These are phyloP conservation scores for Steinernema hermaphroditum DNA, from an alignment of 2,888 invertebrate genomes.

Conservation along the genomic window DNA sequence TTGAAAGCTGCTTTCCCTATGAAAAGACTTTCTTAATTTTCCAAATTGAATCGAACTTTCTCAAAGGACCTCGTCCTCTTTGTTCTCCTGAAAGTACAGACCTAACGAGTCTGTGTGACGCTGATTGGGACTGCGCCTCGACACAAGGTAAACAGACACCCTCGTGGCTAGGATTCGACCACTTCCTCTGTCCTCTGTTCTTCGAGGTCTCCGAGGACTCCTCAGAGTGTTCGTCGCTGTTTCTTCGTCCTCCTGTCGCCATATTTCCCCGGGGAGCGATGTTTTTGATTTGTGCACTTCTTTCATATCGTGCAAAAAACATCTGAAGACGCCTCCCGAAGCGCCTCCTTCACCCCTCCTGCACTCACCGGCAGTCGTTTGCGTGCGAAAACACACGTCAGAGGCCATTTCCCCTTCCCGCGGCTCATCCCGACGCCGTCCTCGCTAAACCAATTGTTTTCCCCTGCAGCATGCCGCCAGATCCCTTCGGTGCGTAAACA, in stretches of 20 bases:
- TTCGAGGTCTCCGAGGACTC: no score
- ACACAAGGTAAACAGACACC: no score
- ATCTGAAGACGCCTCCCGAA: background rate
- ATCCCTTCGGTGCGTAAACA: conserved; percentile 20
- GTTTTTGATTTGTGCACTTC: conserved; percentile 10
- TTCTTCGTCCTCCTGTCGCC: background rate
- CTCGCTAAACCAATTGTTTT: conserved; percentile 21
- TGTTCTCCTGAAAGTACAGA: no score
- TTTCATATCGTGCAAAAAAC: background rate
- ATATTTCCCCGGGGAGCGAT: background rate
- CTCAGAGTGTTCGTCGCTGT: background rate
- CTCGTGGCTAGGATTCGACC: no score
- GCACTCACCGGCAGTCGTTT: background rate
- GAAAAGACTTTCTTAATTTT: no score
- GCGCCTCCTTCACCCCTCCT: background rate
- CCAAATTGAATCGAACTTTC: no score
- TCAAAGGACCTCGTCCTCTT: no score
- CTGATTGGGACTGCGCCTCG: no score
- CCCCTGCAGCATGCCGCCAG: background rate
- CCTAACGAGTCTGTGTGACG: no score
- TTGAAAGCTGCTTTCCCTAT: no score
- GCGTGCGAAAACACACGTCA: conserved; percentile 29
- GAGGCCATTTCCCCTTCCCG: background rate
- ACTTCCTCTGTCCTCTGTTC: no score
- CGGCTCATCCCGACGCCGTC: background rate